A percentile compares a stretch with the other conserved stretches of the same genome.
phyloP scores from a whole-genome alignment of 2,797 vertebrate species.

The Diplodus sargus region DNA sequence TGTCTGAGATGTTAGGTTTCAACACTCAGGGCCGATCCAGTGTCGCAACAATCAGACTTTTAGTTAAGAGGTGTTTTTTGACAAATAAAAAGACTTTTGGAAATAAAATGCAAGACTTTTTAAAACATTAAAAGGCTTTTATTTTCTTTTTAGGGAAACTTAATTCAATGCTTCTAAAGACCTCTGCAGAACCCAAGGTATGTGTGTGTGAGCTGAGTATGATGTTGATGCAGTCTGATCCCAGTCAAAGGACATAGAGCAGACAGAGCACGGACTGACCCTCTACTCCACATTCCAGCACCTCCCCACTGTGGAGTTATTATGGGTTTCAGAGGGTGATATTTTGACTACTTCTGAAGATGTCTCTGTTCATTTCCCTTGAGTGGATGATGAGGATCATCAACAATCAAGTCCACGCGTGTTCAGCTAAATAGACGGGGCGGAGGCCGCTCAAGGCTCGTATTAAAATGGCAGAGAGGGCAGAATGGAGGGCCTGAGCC shows the following conservation, averaged over 20 bases:
- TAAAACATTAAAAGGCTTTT: neutral
- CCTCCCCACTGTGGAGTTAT: conserved; percentile 50
- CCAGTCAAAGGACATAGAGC: conserved; percentile 62
- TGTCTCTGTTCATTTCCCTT: conserved; percentile 65
- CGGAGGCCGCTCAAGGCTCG: conserved; percentile 51
- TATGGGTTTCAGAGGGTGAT: conserved; percentile 53
- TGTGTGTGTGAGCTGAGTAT: conserved; percentile 31
- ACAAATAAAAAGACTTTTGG: neutral
- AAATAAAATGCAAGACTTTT: neutral
- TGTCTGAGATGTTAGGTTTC: too few species aligned
- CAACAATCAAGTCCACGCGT: conserved; percentile 49
- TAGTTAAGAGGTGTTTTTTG: conserved; percentile 2
- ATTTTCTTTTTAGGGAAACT: neutral
- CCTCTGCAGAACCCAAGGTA: conserved; percentile 14
- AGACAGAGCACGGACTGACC: conserved; percentile 53
- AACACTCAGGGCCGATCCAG: neutral
- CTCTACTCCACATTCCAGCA: conserved; percentile 57
- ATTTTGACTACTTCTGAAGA: conserved; percentile 64
- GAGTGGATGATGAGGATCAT: conserved; percentile 64
- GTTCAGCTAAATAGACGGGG: conserved; percentile 51
- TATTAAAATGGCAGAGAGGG: conserved; percentile 61
- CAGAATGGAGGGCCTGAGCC: conserved; percentile 54
- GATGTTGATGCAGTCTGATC: conserved; percentile 63
- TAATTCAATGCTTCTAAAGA: neutral
- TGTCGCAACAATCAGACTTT: conserved; percentile 6